Conservation (phyloP, 2,888 invertebrate genomes). For the Neoscelio sp. region DNA sequence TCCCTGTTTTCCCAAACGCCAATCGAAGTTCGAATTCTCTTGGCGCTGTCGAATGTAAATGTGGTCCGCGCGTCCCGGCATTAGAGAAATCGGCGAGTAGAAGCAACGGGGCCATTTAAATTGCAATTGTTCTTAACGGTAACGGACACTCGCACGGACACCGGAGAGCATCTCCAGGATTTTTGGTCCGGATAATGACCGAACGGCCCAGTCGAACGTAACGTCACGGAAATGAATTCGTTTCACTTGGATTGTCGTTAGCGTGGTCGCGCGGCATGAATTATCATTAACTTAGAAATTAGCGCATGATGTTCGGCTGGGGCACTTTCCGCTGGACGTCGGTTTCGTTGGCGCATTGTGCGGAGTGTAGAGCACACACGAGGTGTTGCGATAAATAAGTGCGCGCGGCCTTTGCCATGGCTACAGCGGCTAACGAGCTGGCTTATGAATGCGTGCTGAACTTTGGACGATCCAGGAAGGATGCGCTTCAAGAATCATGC, state of each 20-base stretch:
- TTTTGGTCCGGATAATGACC: slow-evolving; percentile 22
- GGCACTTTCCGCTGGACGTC: slow-evolving; percentile 21
- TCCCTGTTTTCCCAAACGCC: slow-evolving; percentile 58
- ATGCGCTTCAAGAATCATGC: slow-evolving; percentile 18
- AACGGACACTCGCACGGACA: not conserved
- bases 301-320: slow-evolving; percentile 41
- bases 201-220: slow-evolving; percentile 26
- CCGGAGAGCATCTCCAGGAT: not conserved
- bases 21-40: slow-evolving; percentile 57
- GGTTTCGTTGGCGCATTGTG: slow-evolving; percentile 1
- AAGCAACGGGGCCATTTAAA: slow-evolving; percentile 16
- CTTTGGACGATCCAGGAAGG: slow-evolving; percentile 14
- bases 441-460: slow-evolving; percentile 17
- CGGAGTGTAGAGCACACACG: not conserved
- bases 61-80: slow-evolving; percentile 20
- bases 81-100: slow-evolving; percentile 9
- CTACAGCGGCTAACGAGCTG: slow-evolving; percentile 6
- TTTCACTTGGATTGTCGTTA: slow-evolving; percentile 17
- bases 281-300: slow-evolving; percentile 39
- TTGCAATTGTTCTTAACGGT: slow-evolving; percentile 12
- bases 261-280: slow-evolving; percentile 3
- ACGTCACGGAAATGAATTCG: slow-evolving; percentile 18
- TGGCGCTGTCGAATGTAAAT: slow-evolving; percentile 60
- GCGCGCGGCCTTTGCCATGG: slow-evolving; percentile 12
- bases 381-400: slow-evolving; percentile 24